A percentile compares a stretch with the other conserved stretches of the same genome.
Evolutionary conservation across 2,113 vertebrate genomes (phyloP).

Genomic region (Mystacornis crossleyi): DNA sequence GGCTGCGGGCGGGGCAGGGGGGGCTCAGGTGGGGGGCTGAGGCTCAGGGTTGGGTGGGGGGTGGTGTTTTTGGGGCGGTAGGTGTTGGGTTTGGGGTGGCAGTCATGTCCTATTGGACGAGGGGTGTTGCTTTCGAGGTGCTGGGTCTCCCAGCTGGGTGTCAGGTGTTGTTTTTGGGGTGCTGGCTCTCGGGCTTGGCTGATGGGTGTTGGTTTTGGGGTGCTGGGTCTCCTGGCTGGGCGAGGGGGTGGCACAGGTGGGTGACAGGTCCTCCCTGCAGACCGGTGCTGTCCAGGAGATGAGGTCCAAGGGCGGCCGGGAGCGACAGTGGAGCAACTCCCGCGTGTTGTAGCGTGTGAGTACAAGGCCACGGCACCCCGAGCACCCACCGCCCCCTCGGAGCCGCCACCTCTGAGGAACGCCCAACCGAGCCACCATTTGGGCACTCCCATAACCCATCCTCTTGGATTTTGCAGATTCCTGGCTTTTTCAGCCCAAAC

Average conservation of each 20-base stretch:
- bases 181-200: not conserved
- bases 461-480: not conserved
- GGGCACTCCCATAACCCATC: accelerated
- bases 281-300: slow-evolving; percentile 88
- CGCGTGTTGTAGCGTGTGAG: slow-evolving; percentile 74
- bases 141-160: too few relatives aligned
- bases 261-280: slow-evolving; percentile 41
- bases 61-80: not conserved
- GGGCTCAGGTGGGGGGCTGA: too few relatives aligned
- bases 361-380: accelerated
- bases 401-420: not conserved
- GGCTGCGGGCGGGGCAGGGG: accelerated
- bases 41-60: not conserved
- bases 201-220: not conserved
- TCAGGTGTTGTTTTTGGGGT: accelerated
- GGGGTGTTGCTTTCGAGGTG: accelerated
- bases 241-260: not conserved
- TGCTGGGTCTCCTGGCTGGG: not conserved
- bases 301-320: slow-evolving; percentile 85
- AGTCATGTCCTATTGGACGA: too few relatives aligned
- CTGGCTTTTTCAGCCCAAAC: slow-evolving; percentile 34
- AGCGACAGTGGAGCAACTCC: slow-evolving; percentile 78
- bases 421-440: accelerated
- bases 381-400: accelerated
- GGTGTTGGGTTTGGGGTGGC: not conserved